Evolutionary conservation across 1,140 invertebrate genomes (phyloP).

Genomic region (Brachionus rotundiformis): DNA sequence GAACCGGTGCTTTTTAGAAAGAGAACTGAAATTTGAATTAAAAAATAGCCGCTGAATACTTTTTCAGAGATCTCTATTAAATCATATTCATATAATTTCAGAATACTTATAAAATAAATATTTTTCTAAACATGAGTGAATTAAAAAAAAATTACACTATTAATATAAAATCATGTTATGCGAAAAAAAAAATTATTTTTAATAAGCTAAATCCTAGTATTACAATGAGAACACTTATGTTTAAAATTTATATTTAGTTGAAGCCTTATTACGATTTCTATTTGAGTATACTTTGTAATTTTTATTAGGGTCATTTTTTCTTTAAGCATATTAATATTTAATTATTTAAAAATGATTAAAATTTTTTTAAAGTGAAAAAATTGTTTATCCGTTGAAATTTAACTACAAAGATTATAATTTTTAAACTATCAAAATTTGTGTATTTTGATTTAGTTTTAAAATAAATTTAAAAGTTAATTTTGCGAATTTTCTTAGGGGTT

Average conservation of each 20-base stretch:
- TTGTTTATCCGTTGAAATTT: background rate
- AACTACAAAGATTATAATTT: background rate
- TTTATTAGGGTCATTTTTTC: constrained; percentile 11
- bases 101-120: background rate
- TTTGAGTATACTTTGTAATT: background rate
- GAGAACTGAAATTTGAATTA: background rate
- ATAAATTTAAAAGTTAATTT: too few relatives aligned
- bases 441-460: too few relatives aligned
- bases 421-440: background rate
- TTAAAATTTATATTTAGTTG: background rate
- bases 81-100: background rate
- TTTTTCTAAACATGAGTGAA: background rate
- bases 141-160: background rate
- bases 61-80: background rate
- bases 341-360: background rate
- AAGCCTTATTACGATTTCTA: background rate
- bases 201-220: background rate
- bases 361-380: background rate
- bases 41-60: background rate
- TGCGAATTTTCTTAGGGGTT: too few relatives aligned
- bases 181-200: background rate
- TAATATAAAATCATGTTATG: constrained; percentile 6
- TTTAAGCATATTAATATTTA: background rate
- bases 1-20: background rate
- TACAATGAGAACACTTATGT: background rate